Evolutionary conservation across 2,888 invertebrate species (phyloP), one percentile per base, ranked within the genome.

Genomic region (Hemaris fuciformis): DNA sequence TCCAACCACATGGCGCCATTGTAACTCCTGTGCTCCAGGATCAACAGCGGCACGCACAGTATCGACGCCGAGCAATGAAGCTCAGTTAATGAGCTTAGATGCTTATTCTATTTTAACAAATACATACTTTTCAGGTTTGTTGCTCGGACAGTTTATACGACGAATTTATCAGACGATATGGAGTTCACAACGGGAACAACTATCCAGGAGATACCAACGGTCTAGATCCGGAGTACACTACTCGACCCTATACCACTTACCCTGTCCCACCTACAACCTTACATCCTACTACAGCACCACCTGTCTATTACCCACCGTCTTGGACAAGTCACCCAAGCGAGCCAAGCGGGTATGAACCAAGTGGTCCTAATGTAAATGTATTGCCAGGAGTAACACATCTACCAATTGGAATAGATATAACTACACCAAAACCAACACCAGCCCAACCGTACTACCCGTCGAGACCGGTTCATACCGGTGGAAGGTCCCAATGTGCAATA

Each of bases 121-220:
- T 42, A 18, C 10, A 18, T n/a, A n/a, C n/a, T 31, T 80, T 79
- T 46, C 73, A 88, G 88, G 74, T 87, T 10, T 88, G 88, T 65
- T 88, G 88, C 64, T 79, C 83, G 4, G 74, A 72, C 61, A 75
- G 73, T 34, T 62, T 79, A 60, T 77, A 76, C 38, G n/a, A 38
- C 5, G 38, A 38, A 13, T 38, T 38, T 13, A n/a, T 38, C n/a
- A 38, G 8, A 38, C 13, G 38, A 5, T 38, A 38, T n/a, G 79
- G 76, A 77, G 59, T 56, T 74, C 27, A 68, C 70, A 61, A 66
- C 23, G 22, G 25, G 22, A 45, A 38, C 8, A 31, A 15, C 60
- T 10, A 63, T 15, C n/a, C 46, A 34, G n/a, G 1, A 15, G 27
- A 20, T 13, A 6, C 20, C 1, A 53, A 53, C 10, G 31, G 8